A percentile compares a stretch with the other conserved stretches of the same genome.
phyloP scores from a whole-genome alignment of 92 coral and sea anemone species.

The Hydrozoanthus gracilis region DNA sequence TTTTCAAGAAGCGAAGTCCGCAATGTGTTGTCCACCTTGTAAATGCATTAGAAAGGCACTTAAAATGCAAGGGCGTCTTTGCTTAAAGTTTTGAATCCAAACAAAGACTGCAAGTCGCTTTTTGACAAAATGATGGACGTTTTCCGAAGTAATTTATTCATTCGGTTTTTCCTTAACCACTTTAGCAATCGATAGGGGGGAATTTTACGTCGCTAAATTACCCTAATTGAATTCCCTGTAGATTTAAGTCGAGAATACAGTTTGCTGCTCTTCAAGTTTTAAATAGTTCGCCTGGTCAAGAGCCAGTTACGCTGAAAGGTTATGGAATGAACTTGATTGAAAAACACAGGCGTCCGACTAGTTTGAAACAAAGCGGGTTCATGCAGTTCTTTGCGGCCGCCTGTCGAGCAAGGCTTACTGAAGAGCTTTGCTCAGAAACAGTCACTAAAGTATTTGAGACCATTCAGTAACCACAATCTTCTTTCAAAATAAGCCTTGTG shows the following conservation, averaged over 20 bases:
- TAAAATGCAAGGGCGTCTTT: background rate
- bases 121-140: slow-evolving; percentile 45
- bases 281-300: background rate
- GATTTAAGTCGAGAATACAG: background rate
- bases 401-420: slow-evolving; percentile 25
- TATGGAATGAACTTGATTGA: slow-evolving; percentile 25
- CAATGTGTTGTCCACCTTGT: slow-evolving; percentile 37
- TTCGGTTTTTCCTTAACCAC: slow-evolving; percentile 39
- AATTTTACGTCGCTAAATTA: slow-evolving; percentile 32
- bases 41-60: slow-evolving; percentile 35
- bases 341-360: slow-evolving; percentile 27
- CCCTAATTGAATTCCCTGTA: slow-evolving; percentile 46
- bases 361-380: slow-evolving; percentile 37
- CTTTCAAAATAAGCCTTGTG: slow-evolving; percentile 17
- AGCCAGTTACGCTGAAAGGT: background rate
- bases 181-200: slow-evolving; percentile 48
- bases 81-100: slow-evolving; percentile 32
- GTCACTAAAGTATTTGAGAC: background rate
- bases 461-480: slow-evolving; percentile 37
- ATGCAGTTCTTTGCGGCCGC: slow-evolving; percentile 24
- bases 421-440: slow-evolving; percentile 11
- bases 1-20: background rate
- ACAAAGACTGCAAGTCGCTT: slow-evolving; percentile 46
- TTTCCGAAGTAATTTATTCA: slow-evolving; percentile 42
- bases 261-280: background rate